Conservation (phyloP, 1,140 invertebrate genomes). For the Phenacoccus solenopsis region DNA sequence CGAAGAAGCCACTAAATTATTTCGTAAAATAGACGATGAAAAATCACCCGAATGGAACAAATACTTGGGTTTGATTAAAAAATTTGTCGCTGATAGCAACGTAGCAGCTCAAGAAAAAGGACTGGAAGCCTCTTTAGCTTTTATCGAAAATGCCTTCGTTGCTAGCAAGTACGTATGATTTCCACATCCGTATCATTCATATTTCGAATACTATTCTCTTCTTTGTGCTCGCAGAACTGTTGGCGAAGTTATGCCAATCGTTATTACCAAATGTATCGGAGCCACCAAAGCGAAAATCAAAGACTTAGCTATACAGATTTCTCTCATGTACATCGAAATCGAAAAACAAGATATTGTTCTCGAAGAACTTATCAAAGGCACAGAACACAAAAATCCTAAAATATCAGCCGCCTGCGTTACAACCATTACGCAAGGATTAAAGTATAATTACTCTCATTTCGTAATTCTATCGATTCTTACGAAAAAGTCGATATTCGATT, state of each 20-base stretch:
- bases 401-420: conserved; percentile 75
- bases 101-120: conserved; percentile 92
- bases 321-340: conserved; percentile 88
- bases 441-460: conserved; percentile 32
- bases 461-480: neutral
- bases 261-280: conserved; percentile 84
- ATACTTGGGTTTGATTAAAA: conserved; percentile 82
- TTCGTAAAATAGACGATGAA: conserved; percentile 74
- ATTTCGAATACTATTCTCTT: neutral
- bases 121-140: conserved; percentile 77
- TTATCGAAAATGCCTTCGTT: conserved; percentile 73
- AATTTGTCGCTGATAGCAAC: conserved; percentile 91
- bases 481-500: neutral
- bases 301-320: conserved; percentile 76
- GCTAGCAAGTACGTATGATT: conserved; percentile 52
- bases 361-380: conserved; percentile 85
- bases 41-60: conserved; percentile 88
- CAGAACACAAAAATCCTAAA: conserved; percentile 93
- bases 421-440: conserved; percentile 57
- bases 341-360: conserved; percentile 84
- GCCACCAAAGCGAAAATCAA: conserved; percentile 83
- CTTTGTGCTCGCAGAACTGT: conserved; percentile 51
- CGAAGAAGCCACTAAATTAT: conserved; percentile 81
- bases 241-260: conserved; percentile 74
- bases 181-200: neutral